Percentiles rank a stretch among this genome's conserved stretches.
Evolutionary conservation across 2,113 vertebrate genomes (phyloP).

Genomic region (Ascaphus truei): DNA sequence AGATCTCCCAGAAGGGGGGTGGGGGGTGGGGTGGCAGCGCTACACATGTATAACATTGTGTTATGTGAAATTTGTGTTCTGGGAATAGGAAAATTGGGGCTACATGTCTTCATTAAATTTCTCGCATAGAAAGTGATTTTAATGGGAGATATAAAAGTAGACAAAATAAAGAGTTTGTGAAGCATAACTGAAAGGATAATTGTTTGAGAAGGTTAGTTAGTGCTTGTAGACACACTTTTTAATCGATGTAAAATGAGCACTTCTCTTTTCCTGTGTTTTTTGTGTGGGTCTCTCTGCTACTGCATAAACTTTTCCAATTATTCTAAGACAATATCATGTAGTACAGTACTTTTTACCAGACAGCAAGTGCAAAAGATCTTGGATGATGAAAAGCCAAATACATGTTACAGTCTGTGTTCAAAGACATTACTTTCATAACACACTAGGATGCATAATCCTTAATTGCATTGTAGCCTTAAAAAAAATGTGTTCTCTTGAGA

Average conservation of each 20-base stretch:
- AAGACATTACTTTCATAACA: not conserved
- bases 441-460: not conserved
- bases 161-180: no score
- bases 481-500: not conserved
- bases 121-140: no score
- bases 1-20: no score
- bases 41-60: no score
- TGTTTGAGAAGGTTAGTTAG: not conserved
- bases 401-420: not conserved
- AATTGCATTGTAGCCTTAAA: not conserved
- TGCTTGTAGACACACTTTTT: not conserved
- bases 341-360: no score
- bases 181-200: not conserved
- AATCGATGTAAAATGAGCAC: not conserved
- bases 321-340: not conserved
- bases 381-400: not conserved
- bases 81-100: no score
- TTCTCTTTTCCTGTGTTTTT: not conserved
- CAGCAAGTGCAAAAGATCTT: not conserved
- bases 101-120: no score
- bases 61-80: no score
- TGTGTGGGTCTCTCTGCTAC: not conserved
- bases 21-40: no score
- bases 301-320: not conserved
- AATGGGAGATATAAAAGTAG: no score